Evolutionary conservation across 2,888 invertebrate species (phyloP), one percentile per base, ranked within the genome.

Genomic region (Abscondita cerata): DNA sequence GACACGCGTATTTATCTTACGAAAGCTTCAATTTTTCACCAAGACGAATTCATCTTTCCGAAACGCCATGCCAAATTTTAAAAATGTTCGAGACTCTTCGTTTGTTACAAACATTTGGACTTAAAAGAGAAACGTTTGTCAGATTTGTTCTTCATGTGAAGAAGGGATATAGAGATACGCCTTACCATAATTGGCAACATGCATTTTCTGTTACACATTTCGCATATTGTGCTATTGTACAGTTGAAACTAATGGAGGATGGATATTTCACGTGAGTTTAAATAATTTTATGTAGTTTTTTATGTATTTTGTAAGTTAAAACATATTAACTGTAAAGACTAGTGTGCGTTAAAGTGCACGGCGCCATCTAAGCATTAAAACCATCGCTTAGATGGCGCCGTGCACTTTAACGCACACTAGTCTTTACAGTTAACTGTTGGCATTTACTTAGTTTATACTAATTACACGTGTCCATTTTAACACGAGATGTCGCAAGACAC

Each of bases 121-220:
- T 95, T 59, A 85, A 86, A 59, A 81, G 81, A 13, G 82, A 85
- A 5, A 87, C 87, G 48, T 76, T 95, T 48, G 86, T 79, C 1
- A 83, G 89, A 62, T 94, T 94, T 78, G 81, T 92, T 11, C 77
- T 94, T 47, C 89, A 90, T 78, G 89, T 91, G 36, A 88, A 89
- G 78, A 90, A 88, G 75, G 91, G 92, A 0, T 95, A 95, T 79
- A 83, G 92, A 9, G 89, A 91, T 73, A 84, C 88, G 25, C 92
- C 94, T 0, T 95, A 94, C 79, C 95, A 95, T 80, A 95, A 90
- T 81, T 95, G 93, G 93, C 81, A 85, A 68, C 95, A 95, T 75
- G 92, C 93, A 2, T 95, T 93, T 81, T 87, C 89, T 57, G 92
- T 90, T 2, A 85, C 87, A 1, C 95, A 95, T 80, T 95, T 93